phyloP scores from a whole-genome alignment of 1,140 invertebrate species.

The Psix sp. region DNA sequence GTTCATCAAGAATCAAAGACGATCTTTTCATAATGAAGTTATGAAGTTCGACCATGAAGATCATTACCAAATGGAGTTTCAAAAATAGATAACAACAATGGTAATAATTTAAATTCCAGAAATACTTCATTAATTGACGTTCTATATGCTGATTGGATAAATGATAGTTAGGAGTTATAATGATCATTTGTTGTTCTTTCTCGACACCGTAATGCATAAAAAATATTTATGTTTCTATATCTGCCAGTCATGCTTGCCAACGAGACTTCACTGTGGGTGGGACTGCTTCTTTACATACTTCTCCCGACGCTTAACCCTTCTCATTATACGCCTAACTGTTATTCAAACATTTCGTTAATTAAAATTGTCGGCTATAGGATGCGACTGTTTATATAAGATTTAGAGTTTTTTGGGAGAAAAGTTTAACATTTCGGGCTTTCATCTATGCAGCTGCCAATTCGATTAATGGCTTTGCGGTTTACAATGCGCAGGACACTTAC shows the following conservation, averaged over 20 bases:
- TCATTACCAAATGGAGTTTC: neutral
- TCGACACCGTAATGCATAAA: constrained; percentile 38
- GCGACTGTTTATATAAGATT: constrained; percentile 57
- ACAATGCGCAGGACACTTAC: constrained; percentile 19
- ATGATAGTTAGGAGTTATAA: constrained; percentile 57
- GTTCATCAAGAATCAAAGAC: neutral
- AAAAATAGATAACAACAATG: constrained; percentile 11
- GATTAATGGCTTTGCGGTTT: constrained; percentile 39
- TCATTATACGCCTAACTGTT: constrained; percentile 51
- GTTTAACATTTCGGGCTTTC: neutral
- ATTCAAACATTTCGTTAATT: constrained; percentile 55
- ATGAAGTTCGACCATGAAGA: neutral
- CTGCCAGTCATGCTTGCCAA: constrained; percentile 63
- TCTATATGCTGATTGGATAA: constrained; percentile 50
- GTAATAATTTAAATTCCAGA: constrained; percentile 44
- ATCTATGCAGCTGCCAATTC: constrained; percentile 45
- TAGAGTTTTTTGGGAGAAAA: constrained; percentile 19
- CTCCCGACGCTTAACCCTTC: constrained; percentile 56
- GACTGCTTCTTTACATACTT: constrained; percentile 61
- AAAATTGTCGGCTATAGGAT: constrained; percentile 39
- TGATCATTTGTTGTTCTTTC: constrained; percentile 61
- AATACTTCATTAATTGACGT: constrained; percentile 40
- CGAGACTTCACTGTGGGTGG: constrained; percentile 54
- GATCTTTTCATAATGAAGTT: neutral
- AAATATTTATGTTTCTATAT: constrained; percentile 61